Percentiles rank a stretch among this genome's conserved stretches.
Evolutionary conservation across 2,797 vertebrate species (phyloP).

Genomic region (Rachycentron canadum): DNA sequence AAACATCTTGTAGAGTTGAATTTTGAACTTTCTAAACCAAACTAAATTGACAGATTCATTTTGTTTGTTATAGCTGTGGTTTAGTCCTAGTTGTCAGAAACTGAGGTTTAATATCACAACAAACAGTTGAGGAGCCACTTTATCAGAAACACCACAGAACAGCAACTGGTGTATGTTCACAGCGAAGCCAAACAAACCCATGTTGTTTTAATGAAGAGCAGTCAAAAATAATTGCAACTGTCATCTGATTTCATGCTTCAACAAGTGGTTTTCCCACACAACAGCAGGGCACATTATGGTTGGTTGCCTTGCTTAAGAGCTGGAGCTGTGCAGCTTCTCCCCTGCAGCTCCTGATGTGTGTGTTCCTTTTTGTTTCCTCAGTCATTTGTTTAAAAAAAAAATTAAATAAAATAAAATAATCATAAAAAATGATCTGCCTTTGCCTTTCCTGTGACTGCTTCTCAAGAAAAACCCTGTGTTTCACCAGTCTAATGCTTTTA

Average conservation of each 20-base stretch:
- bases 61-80: neutral
- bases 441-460: neutral
- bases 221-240: neutral
- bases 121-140: neutral
- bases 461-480: neutral
- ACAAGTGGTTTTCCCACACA: neutral
- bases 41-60: neutral
- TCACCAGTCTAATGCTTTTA: neutral
- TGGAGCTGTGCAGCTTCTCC: too few relatives aligned
- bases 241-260: slow-evolving; percentile 2
- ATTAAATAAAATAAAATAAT: too few relatives aligned
- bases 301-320: neutral
- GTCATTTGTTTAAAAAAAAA: neutral
- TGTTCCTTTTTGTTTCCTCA: too few relatives aligned
- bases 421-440: neutral
- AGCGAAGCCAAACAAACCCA: neutral
- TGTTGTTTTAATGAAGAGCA: neutral
- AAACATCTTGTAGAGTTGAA: too few relatives aligned
- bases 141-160: neutral
- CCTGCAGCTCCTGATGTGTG: neutral
- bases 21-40: too few relatives aligned
- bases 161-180: neutral
- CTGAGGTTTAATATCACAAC: neutral
- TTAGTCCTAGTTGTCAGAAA: neutral
- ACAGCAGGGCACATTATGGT: neutral